Conservation (phyloP, 2,888 invertebrate genomes). For the Plagiodera versicolora region DNA sequence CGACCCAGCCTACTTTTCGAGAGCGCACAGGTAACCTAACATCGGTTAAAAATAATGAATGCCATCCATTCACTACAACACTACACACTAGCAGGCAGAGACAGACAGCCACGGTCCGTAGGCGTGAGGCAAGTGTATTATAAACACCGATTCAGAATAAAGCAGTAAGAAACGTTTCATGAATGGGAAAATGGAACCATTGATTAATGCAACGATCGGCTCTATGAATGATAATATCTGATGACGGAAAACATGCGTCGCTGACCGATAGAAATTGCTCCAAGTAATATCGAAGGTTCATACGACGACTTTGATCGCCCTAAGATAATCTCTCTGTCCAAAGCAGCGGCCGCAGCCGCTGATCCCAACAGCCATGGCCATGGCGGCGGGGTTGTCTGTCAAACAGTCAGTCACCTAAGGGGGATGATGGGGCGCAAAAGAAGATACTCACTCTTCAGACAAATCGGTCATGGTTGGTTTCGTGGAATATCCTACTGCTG, state of each 20-base stretch:
- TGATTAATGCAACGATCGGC: constrained; percentile 40
- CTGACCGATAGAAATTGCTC: constrained; percentile 10
- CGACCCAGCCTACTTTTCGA: constrained; percentile 24
- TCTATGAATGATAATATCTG: constrained; percentile 45
- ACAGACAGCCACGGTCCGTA: constrained; percentile 22
- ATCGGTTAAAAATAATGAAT: neutral
- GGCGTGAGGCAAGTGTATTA: constrained; percentile 39
- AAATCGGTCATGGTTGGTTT: constrained; percentile 89
- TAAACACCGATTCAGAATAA: constrained; percentile 38
- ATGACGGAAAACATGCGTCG: constrained; percentile 32
- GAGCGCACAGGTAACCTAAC: constrained; percentile 15
- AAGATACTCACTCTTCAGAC: constrained; percentile 81
- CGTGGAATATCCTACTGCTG: constrained; percentile 82
- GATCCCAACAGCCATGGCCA: neutral
- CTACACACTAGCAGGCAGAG: neutral
- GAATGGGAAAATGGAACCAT: constrained; percentile 46
- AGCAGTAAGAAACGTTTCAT: constrained; percentile 43
- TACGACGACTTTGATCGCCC: neutral
- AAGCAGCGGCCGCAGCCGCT: no score
- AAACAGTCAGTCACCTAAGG: no score
- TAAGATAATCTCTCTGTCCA: no score
- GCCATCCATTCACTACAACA: constrained; percentile 30
- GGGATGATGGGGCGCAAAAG: constrained; percentile 28
- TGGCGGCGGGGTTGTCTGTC: neutral
- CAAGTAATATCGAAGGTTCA: no score